These are phyloP conservation scores for Colaptes auratus DNA, from an alignment of 2,113 vertebrate species.

Conservation along the genomic window DNA sequence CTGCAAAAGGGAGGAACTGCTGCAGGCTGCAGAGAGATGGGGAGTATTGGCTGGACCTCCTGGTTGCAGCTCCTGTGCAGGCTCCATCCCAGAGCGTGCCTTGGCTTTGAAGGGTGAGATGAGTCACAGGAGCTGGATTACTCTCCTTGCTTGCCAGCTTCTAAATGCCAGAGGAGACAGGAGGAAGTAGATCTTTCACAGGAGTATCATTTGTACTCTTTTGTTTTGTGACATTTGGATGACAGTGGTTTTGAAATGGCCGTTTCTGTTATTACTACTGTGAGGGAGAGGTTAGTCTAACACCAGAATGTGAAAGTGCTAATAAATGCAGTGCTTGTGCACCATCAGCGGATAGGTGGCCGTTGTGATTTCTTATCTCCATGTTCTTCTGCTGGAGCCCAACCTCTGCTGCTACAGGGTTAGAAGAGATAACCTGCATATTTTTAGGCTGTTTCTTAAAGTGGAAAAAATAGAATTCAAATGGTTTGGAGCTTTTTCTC, in stretches of 20 bases:
- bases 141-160: background rate
- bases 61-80: background rate
- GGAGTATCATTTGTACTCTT: constrained; percentile 1
- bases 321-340: constrained; percentile 38
- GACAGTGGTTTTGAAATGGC: constrained; percentile 9
- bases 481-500: background rate
- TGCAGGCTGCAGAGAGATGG: background rate
- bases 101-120: background rate
- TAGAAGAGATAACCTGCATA: background rate
- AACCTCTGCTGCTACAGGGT: background rate
- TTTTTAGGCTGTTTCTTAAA: background rate
- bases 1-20: background rate
- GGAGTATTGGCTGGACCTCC: background rate
- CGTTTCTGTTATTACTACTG: background rate
- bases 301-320: background rate
- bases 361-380: constrained; percentile 4
- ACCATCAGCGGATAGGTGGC: background rate
- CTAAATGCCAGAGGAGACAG: background rate
- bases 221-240: constrained; percentile 41
- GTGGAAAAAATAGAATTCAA: background rate
- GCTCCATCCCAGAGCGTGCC: fast-evolving
- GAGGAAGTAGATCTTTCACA: background rate
- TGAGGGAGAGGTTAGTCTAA: constrained; percentile 24
- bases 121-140: background rate
- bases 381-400: constrained; percentile 5